A percentile compares a stretch with the other conserved stretches of the same genome.
Evolutionary conservation across 2,888 invertebrate genomes (phyloP).

Genomic region (Drepanosiphum platanoidis): DNA sequence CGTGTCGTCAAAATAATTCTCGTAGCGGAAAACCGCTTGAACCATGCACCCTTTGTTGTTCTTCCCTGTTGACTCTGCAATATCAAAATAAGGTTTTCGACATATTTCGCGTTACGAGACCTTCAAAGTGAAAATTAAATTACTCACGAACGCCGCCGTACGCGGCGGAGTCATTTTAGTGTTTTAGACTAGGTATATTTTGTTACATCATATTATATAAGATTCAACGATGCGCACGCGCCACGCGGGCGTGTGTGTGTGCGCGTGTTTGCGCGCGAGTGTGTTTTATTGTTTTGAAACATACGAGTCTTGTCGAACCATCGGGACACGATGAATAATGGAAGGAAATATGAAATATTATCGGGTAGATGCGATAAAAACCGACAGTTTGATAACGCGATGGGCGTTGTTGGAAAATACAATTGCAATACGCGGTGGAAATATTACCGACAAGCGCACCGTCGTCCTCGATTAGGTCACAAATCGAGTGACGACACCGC

Average conservation of each 20-base stretch:
- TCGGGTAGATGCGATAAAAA: not conserved
- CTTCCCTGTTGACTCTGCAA: not conserved
- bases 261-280: too few relatives aligned
- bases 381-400: not conserved
- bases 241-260: too few relatives aligned
- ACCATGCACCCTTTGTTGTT: not conserved
- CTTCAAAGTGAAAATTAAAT: constrained; percentile 14
- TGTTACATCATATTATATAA: not conserved
- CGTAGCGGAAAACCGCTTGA: not conserved
- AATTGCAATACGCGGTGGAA: not conserved
- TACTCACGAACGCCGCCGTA: not conserved
- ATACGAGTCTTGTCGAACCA: too few relatives aligned
- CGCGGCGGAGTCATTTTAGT: too few relatives aligned
- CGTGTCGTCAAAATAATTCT: too few relatives aligned
- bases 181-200: too few relatives aligned
- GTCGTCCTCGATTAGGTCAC: too few relatives aligned
- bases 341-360: not conserved
- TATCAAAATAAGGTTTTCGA: constrained; percentile 1
- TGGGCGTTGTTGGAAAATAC: not conserved
- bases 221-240: not conserved
- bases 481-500: not conserved
- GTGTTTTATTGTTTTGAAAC: too few relatives aligned
- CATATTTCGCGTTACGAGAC: not conserved
- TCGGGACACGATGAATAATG: too few relatives aligned
- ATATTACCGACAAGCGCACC: not conserved